Evolutionary conservation across 2,888 invertebrate species (phyloP).

Genomic region (Lapara coniferarum): DNA sequence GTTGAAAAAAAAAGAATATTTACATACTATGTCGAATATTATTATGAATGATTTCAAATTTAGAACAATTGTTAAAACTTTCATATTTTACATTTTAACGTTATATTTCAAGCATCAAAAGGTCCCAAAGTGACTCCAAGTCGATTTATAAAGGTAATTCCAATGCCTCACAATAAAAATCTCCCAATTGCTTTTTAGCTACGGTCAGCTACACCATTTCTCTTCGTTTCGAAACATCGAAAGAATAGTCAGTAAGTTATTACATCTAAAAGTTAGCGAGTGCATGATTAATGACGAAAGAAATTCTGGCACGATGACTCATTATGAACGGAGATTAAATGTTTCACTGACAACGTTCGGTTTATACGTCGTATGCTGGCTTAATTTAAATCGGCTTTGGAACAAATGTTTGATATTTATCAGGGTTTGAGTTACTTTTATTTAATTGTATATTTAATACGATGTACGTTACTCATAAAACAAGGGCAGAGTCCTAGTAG

Average conservation of each 20-base stretch:
- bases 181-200: background rate
- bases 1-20: too few relatives aligned
- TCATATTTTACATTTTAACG: too few relatives aligned
- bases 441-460: too few relatives aligned
- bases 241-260: conserved; percentile 15
- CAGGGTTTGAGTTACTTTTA: too few relatives aligned
- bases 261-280: conserved; percentile 16
- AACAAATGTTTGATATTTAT: background rate
- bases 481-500: too few relatives aligned
- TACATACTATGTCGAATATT: too few relatives aligned
- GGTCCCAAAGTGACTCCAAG: too few relatives aligned
- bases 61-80: too few relatives aligned
- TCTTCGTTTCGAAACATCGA: background rate
- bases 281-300: conserved; percentile 17
- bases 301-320: conserved; percentile 18
- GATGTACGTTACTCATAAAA: too few relatives aligned
- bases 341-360: conserved; percentile 4
- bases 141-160: background rate
- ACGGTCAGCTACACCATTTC: conserved; percentile 1
- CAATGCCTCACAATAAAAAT: background rate
- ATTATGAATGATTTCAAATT: too few relatives aligned
- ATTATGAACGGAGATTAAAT: conserved; percentile 12
- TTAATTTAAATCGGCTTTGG: background rate
- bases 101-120: too few relatives aligned
- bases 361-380: background rate